Percentiles rank a stretch among this genome's conserved stretches.
Conservation (phyloP, 2,113 vertebrate genomes). For the Serinus canaria region DNA sequence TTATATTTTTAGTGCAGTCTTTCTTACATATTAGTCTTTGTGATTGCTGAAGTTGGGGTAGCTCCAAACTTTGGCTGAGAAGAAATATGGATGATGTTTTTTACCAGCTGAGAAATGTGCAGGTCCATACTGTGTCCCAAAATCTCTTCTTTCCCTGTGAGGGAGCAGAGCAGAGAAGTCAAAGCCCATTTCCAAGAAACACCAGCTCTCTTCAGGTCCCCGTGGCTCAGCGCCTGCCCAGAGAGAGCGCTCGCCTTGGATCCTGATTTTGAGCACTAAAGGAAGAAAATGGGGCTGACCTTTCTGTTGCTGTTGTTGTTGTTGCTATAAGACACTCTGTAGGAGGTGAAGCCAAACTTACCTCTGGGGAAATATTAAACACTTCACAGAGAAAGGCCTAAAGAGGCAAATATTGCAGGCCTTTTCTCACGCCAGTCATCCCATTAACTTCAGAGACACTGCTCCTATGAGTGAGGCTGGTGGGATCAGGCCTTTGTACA, state of each 20-base stretch:
- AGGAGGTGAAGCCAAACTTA: neutral
- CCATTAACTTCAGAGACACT: neutral
- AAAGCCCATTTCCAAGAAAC: neutral
- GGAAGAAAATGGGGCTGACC: neutral
- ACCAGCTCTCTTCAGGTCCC: neutral
- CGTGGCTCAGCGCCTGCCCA: neutral
- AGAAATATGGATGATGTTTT: neutral
- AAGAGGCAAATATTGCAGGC: neutral
- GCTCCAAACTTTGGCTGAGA: neutral
- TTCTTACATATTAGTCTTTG: neutral
- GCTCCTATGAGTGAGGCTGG: neutral
- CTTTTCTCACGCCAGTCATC: neutral
- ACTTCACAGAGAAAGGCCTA: neutral
- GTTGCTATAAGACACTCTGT: neutral
- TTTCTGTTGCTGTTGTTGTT: neutral
- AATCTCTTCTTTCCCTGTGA: neutral
- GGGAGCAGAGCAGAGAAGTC: neutral
- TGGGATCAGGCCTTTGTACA: conserved; percentile 9
- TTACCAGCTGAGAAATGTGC: neutral
- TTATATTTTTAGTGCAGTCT: neutral
- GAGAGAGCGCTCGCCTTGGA: neutral
- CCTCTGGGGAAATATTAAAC: neutral
- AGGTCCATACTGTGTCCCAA: neutral
- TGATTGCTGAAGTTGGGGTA: neutral
- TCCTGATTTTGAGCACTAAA: neutral